Percentiles rank a stretch among this genome's conserved stretches.
Evolutionary conservation across 2,888 invertebrate species (phyloP).

Genomic region (Lordiphosa fenestrarum): DNA sequence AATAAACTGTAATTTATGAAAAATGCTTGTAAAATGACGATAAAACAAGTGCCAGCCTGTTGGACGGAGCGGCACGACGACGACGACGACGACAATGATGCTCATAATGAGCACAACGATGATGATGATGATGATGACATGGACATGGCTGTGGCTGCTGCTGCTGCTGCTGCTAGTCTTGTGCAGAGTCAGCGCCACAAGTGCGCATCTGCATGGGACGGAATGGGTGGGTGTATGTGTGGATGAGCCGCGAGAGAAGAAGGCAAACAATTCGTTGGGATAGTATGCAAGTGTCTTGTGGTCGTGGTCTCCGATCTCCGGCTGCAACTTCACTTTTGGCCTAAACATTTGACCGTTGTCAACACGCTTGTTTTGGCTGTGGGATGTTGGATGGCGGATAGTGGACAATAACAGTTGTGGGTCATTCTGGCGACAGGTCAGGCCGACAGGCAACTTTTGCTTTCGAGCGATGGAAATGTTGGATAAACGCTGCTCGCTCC

Average conservation of each 20-base stretch:
- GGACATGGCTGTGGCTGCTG: too few relatives aligned
- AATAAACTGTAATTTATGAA: slow-evolving; percentile 78
- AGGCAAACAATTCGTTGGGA: slow-evolving; percentile 55
- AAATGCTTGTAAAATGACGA: slow-evolving; percentile 74
- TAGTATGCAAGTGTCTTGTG: slow-evolving; percentile 54
- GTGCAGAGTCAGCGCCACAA: slow-evolving; percentile 33
- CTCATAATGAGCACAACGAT: slow-evolving; percentile 24
- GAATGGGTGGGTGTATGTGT: slow-evolving; percentile 30
- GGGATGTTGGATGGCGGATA: background rate
- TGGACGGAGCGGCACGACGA: slow-evolving; percentile 30
- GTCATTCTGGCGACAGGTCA: slow-evolving; percentile 56
- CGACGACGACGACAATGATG: slow-evolving; percentile 22
- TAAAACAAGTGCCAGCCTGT: slow-evolving; percentile 64
- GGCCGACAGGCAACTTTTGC: slow-evolving; percentile 51
- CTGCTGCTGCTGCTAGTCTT: slow-evolving; percentile 51
- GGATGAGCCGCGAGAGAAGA: slow-evolving; percentile 18
- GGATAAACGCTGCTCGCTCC: slow-evolving; percentile 19
- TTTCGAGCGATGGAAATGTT: slow-evolving; percentile 42
- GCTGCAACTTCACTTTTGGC: slow-evolving; percentile 64
- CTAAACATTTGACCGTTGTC: slow-evolving; percentile 68
- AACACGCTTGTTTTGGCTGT: slow-evolving; percentile 51
- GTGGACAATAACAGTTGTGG: slow-evolving; percentile 26
- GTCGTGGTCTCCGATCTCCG: slow-evolving; percentile 47
- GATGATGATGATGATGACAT: slow-evolving; percentile 62
- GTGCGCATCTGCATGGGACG: slow-evolving; percentile 29